Evolutionary conservation across 2,797 vertebrate species (phyloP).

Genomic region (Sebastes dallii): DNA sequence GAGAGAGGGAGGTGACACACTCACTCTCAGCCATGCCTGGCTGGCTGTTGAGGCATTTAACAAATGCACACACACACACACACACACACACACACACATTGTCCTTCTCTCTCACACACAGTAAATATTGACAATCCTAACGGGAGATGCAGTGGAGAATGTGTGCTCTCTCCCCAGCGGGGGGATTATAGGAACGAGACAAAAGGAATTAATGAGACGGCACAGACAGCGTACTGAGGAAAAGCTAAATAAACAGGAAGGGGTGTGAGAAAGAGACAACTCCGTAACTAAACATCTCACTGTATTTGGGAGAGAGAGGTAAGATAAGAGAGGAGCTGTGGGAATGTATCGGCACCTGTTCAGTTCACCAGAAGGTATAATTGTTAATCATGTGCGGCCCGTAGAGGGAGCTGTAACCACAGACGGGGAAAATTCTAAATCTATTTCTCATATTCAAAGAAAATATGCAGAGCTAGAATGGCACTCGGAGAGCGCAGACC

Average conservation of each 20-base stretch:
- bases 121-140: constrained; percentile 69
- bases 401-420: constrained; percentile 12
- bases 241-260: constrained; percentile 2
- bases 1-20: background rate
- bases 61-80: constrained; percentile 7
- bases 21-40: background rate
- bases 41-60: constrained; percentile 34
- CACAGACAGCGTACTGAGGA: background rate
- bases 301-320: background rate
- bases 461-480: background rate
- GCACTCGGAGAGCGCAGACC: no score
- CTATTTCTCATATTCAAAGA: background rate
- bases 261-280: background rate
- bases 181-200: constrained; percentile 46
- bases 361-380: background rate
- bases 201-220: constrained; percentile 36
- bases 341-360: constrained; percentile 1
- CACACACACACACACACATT: background rate
- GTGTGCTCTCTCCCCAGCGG: constrained; percentile 16
- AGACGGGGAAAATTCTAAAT: no score
- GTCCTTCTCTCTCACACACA: constrained; percentile 22
- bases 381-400: background rate
- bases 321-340: background rate
- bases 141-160: constrained; percentile 43
- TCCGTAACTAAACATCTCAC: background rate